phyloP scores from a whole-genome alignment of 2,888 invertebrate species.

The Leucoma salicis region DNA sequence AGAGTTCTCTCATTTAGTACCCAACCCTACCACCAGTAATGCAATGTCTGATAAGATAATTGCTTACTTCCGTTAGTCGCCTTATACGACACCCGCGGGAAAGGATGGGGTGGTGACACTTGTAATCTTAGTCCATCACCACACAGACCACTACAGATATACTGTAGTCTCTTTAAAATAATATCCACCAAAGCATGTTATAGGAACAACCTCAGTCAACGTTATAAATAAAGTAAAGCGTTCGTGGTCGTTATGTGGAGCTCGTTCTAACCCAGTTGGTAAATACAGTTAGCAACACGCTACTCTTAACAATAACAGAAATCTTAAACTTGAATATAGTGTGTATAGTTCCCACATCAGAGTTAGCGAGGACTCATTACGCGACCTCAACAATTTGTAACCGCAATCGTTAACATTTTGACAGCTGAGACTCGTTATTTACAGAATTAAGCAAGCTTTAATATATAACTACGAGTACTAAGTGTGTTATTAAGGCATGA shows the following conservation, averaged over 20 bases:
- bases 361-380: slow-evolving; percentile 35
- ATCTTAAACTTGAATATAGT: slow-evolving; percentile 45
- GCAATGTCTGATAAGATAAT: too few species aligned
- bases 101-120: too few species aligned
- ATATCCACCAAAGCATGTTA: neutral
- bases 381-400: slow-evolving; percentile 37
- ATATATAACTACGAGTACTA: too few species aligned
- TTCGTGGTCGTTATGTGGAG: slow-evolving; percentile 19
- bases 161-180: too few species aligned
- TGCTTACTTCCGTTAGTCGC: too few species aligned
- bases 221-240: slow-evolving; percentile 14
- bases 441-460: slow-evolving; percentile 30
- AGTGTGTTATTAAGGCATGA: too few species aligned
- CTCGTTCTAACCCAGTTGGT: slow-evolving; percentile 22
- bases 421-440: slow-evolving; percentile 29
- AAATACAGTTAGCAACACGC: slow-evolving; percentile 19
- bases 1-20: too few species aligned
- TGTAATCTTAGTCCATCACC: too few species aligned
- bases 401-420: slow-evolving; percentile 43
- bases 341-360: slow-evolving; percentile 44
- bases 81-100: too few species aligned
- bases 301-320: slow-evolving; percentile 23
- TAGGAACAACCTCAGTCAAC: neutral
- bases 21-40: too few species aligned
- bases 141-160: too few species aligned